Evolutionary conservation across 2,888 invertebrate species (phyloP), one percentile per base, ranked within the genome.

Genomic region (Andrena minutula): DNA sequence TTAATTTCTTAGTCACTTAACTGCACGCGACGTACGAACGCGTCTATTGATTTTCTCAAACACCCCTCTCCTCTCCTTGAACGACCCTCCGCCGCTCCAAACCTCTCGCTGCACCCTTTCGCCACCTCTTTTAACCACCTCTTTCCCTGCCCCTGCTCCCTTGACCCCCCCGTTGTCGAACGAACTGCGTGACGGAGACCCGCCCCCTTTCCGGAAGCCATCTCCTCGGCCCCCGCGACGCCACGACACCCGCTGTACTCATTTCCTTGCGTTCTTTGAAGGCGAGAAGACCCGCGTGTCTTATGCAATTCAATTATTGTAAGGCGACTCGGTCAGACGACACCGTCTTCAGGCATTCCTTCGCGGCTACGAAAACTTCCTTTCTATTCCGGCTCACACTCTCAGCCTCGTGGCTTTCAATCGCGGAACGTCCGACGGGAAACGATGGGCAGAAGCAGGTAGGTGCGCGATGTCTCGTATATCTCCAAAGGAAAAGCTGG

Each of bases 1-100:
- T 93, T 93, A 93, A 92, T 92, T 93, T 91, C 92, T 92, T 90
- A 89, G 91, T 92, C 92, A 92, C 92, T 93, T 92, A 92, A 90
- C 91, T 90, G 92, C 93, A 93, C 93, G 93, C 93, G 92, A 93
- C 91, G 89, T 88, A 88, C 84, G 89, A 92, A 92, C 90, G 91
- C 88, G 90, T 90, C 89, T 92, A 92, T 92, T 92, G 92, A 93
- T 93, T 92, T 92, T 91, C 91, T 86, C 86, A 87, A 88, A 86
- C 88, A 85, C 84, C 87, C 86, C 78, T 78, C 69, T 75, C 84
- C 87, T 85, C 78, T 78, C 69, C 79, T 82, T 71, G 58, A 85
- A 82, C 76, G 41, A 76, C 75, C 77, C 78, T 77, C 65, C 77
- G 58, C 69, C 77, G 58, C 69, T 47, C 75, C 75, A 63, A 77